phyloP scores from a whole-genome alignment of 1,140 invertebrate genomes.

The Neotoxoptera formosana region DNA sequence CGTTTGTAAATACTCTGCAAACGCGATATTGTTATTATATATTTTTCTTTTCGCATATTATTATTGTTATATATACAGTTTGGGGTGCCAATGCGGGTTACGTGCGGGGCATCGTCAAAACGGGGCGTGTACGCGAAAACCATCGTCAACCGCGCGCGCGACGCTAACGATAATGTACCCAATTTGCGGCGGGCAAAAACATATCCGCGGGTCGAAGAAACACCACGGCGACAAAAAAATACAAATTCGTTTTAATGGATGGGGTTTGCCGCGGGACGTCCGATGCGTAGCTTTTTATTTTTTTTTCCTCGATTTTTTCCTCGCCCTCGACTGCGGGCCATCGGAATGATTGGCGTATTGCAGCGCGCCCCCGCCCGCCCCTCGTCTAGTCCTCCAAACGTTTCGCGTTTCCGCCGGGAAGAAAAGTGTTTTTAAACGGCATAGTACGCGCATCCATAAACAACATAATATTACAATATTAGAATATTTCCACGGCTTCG shows the following conservation, averaged over 20 bases:
- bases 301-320: neutral
- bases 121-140: conserved; percentile 30
- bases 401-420: neutral
- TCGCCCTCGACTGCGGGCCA: neutral
- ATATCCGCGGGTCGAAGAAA: neutral
- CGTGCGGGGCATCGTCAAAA: conserved; percentile 8
- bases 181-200: conserved; percentile 7
- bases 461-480: neutral
- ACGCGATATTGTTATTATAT: neutral
- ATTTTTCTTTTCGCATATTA: neutral
- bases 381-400: neutral
- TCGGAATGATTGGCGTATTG: neutral
- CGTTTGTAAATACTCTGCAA: conserved; percentile 23
- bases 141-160: conserved; percentile 37
- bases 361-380: neutral
- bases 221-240: neutral
- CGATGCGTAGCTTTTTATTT: neutral
- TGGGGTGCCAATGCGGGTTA: neutral
- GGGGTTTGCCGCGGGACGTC: neutral
- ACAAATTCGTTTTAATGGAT: conserved; percentile 19
- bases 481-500: neutral
- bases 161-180: conserved; percentile 50
- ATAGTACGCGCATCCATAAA: no score
- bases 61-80: no score
- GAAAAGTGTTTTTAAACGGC: neutral